Evolutionary conservation across 1,140 invertebrate species (phyloP).

Genomic region (Whitmania pigra): DNA sequence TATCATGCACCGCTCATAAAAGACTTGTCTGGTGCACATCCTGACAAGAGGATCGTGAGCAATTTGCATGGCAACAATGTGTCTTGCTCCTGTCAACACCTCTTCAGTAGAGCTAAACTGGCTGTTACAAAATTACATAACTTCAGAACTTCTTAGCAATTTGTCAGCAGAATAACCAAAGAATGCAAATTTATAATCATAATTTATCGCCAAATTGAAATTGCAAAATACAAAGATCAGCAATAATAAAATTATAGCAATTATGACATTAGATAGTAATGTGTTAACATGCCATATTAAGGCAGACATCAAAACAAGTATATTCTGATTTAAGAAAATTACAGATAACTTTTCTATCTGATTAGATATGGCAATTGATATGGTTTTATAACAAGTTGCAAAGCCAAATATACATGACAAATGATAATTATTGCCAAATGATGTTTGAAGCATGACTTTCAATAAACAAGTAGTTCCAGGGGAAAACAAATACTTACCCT

Average conservation of each 20-base stretch:
- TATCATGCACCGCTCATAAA: conserved; percentile 75
- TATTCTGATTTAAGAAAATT: too few relatives aligned
- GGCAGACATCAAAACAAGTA: too few relatives aligned
- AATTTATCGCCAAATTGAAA: too few relatives aligned
- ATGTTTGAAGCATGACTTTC: background rate
- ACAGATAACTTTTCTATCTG: too few relatives aligned
- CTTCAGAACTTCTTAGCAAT: background rate
- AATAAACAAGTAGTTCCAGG: background rate
- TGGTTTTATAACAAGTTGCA: too few relatives aligned
- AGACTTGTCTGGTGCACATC: conserved; percentile 71
- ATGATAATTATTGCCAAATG: background rate
- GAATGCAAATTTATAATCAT: too few relatives aligned
- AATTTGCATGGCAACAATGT: conserved; percentile 86
- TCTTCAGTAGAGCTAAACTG: conserved; percentile 39
- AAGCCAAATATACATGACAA: too few relatives aligned
- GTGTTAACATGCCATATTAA: too few relatives aligned
- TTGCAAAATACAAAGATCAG: too few relatives aligned
- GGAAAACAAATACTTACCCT: conserved; percentile 30
- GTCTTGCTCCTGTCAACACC: conserved; percentile 62
- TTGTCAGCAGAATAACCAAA: background rate
- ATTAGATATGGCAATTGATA: too few relatives aligned
- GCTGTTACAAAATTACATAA: conserved; percentile 28
- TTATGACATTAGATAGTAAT: too few relatives aligned
- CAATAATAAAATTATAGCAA: too few relatives aligned
- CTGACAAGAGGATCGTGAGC: conserved; percentile 78